Conservation (phyloP, 2,888 invertebrate species). For the Unio delphinus region DNA sequence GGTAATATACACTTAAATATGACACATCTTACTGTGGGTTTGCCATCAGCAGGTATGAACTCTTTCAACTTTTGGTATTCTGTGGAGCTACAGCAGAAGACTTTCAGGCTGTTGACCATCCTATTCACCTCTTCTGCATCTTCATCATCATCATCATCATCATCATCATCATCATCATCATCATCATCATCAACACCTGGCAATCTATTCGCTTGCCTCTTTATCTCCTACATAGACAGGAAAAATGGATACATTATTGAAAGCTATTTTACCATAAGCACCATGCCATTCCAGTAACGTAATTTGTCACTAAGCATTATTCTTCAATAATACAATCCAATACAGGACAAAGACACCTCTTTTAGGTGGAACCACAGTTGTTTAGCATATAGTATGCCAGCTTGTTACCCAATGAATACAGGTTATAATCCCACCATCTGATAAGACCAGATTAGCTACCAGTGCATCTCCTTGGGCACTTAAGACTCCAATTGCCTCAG, state of each 20-base stretch:
- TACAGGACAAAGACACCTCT: too few species aligned
- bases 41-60: slow-evolving; percentile 45
- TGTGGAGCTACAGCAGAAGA: slow-evolving; percentile 57
- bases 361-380: too few species aligned
- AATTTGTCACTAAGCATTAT: too few species aligned
- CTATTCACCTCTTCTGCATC: slow-evolving; percentile 41
- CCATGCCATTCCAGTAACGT: too few species aligned
- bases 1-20: background rate
- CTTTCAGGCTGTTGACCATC: slow-evolving; percentile 45
- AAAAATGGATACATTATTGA: slow-evolving; percentile 1
- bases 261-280: too few species aligned
- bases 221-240: slow-evolving; percentile 39
- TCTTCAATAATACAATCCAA: too few species aligned
- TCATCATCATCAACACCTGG: slow-evolving; percentile 30
- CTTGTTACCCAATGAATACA: too few species aligned
- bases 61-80: slow-evolving; percentile 57
- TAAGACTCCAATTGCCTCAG: too few species aligned
- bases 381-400: too few species aligned
- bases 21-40: slow-evolving; percentile 33
- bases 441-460: too few species aligned
- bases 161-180: slow-evolving; percentile 38
- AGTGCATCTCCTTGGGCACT: too few species aligned
- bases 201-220: slow-evolving; percentile 37
- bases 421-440: too few species aligned
- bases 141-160: slow-evolving; percentile 27